These are phyloP conservation scores for Calcarius lapponicus DNA, from an alignment of 2,797 vertebrate species.

Conservation along the genomic window DNA sequence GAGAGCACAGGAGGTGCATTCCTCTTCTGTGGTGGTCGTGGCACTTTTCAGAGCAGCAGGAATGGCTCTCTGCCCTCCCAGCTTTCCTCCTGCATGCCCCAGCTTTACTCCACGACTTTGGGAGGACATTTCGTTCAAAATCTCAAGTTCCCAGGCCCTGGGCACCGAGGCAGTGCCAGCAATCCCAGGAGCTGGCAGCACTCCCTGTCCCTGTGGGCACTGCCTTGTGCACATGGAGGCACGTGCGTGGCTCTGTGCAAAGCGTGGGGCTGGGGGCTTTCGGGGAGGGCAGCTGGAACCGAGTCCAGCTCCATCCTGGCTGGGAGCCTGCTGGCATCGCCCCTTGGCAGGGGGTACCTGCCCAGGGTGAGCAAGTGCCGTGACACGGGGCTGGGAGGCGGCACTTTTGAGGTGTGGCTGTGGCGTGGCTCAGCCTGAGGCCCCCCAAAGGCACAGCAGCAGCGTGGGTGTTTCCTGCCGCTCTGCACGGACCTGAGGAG, in stretches of 20 bases:
- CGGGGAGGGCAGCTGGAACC: background rate
- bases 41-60: background rate
- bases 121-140: background rate
- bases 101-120: background rate
- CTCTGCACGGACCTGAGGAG: background rate
- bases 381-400: background rate
- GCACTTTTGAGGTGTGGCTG: background rate
- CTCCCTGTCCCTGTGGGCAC: background rate
- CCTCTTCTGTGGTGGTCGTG: accelerated
- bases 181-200: background rate
- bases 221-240: accelerated
- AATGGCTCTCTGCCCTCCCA: background rate
- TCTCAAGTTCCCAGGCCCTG: background rate
- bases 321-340: background rate
- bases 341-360: background rate
- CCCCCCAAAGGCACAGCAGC: background rate
- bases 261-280: background rate
- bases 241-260: accelerated
- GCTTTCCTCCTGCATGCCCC: background rate
- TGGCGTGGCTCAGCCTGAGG: background rate
- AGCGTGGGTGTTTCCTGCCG: background rate
- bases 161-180: background rate
- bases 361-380: background rate
- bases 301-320: background rate
- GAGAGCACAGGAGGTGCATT: background rate